A percentile compares a stretch with the other conserved stretches of the same genome.
phyloP scores from a whole-genome alignment of 2,797 vertebrate genomes.

The Enteromius paludinosus region DNA sequence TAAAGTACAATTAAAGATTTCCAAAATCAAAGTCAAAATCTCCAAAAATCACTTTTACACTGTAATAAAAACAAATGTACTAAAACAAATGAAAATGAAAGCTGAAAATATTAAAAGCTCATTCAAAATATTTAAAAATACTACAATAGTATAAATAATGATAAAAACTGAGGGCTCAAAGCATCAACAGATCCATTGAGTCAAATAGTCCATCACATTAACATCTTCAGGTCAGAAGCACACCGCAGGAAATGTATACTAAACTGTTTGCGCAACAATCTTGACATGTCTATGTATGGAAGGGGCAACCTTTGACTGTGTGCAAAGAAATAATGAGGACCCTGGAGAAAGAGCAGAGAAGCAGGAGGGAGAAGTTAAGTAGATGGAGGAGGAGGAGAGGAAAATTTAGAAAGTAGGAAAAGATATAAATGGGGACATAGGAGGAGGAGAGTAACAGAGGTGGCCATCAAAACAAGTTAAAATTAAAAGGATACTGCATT shows the following conservation, averaged over 20 bases:
- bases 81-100: background rate
- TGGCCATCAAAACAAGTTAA: background rate
- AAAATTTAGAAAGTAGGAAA: background rate
- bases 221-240: background rate
- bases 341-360: background rate
- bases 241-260: background rate
- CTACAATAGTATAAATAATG: background rate
- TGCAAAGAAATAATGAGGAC: constrained; percentile 11
- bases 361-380: background rate
- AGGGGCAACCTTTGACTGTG: background rate
- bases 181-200: background rate
- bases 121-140: background rate
- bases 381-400: background rate
- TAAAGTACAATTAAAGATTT: no score
- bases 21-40: no score
- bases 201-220: background rate
- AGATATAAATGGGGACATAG: background rate
- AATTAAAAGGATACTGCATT: background rate
- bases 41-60: no score
- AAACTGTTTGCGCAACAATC: background rate
- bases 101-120: background rate
- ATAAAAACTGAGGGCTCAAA: background rate
- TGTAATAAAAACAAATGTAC: background rate
- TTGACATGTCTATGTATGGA: background rate
- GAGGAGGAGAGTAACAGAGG: background rate